Percentiles rank a stretch among this genome's conserved stretches.
These are phyloP conservation scores for Aurelia coerulea DNA, from an alignment of 30 jellyfish, hydroid and myxozoan genomes.

Conservation along the genomic window DNA sequence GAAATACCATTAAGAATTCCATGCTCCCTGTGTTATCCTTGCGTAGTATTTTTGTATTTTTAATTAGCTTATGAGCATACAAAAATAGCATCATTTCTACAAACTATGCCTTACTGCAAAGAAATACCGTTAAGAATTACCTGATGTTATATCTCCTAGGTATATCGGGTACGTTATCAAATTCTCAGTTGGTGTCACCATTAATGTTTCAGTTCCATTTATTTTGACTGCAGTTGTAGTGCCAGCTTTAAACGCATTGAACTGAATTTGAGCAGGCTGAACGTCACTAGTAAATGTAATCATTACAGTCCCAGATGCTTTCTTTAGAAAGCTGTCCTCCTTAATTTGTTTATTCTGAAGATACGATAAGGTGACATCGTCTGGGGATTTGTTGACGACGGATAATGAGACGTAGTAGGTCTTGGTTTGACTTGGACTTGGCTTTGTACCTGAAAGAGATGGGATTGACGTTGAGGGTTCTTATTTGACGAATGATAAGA, in stretches of 20 bases:
- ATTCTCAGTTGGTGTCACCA: conserved; percentile 45
- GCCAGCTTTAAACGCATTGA: conserved; percentile 48
- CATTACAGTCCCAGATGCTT: conserved; percentile 18
- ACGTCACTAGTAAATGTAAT: conserved; percentile 36
- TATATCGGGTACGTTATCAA: background rate
- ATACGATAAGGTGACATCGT: conserved; percentile 32
- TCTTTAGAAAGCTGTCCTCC: conserved; percentile 22
- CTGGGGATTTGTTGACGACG: conserved; percentile 25
- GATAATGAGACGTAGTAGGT: conserved; percentile 37
- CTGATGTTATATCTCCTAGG: too few species aligned
- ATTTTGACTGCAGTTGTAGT: conserved; percentile 41
- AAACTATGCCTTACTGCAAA: too few species aligned
- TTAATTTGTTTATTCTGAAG: conserved; percentile 31
- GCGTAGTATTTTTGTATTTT: too few species aligned
- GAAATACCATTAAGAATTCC: too few species aligned
- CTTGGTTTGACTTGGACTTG: conserved; percentile 16
- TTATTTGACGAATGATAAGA: too few species aligned
- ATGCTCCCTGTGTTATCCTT: too few species aligned
- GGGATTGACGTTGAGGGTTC: too few species aligned
- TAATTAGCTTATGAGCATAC: too few species aligned
- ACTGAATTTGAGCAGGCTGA: conserved; percentile 56
- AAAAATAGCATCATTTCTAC: too few species aligned
- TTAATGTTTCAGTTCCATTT: conserved; percentile 51
- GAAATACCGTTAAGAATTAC: too few species aligned
- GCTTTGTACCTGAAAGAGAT: background rate